Base-by-base conservation (phyloP, 2,888 invertebrate species). In the Spodoptera exigua region DNA sequence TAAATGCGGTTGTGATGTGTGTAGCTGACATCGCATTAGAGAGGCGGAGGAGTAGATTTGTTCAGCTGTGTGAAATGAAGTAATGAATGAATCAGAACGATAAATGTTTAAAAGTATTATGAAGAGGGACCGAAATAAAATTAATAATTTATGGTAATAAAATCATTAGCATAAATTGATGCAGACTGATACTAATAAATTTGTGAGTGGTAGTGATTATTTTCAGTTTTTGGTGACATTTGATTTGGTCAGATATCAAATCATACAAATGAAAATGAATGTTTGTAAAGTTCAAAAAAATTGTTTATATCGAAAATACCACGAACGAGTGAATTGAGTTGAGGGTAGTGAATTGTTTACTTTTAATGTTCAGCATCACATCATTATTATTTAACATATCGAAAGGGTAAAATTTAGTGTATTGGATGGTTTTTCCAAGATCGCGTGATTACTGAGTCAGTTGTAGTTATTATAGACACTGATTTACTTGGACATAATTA, bases 101-200 rank as follows among this genome's bases (percentile, higher is more conserved):
- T 60, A 70, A 69, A 77, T 55, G 53, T 61, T 61, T 69, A 61
- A 78, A 79, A 89, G 89, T 91, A 89, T 90, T 91, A 85, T 74
- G 81, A 85, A 81, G 80, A 82, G 91, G 91, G 91, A 91, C 91
- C 91, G 89, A 91, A 89, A 86, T 83, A 80, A 81, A 76, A 71
- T 73, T 80, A 85, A 82, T 83, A 78, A 81, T 79, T 80, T 79
- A 84, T 82, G 80, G 78, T 85, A 83, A 81, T 73, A 56, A 75
- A 74, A 75, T 79, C 81, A 81, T 81, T 87, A 88, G 87, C 80
- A 79, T 89, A 86, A 84, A 84, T 83, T 84, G 82, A 81, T 84
- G 82, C 89, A 85, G 90, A 90, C 90, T 90, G 90, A 90, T 88
- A 87, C 84, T 85, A 79, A 85, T 86, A 82, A 83, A 85, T 79